Percentiles rank a stretch among this genome's conserved stretches.
Conservation (phyloP, 2,888 invertebrate genomes). For the Schizaphis graminum region DNA sequence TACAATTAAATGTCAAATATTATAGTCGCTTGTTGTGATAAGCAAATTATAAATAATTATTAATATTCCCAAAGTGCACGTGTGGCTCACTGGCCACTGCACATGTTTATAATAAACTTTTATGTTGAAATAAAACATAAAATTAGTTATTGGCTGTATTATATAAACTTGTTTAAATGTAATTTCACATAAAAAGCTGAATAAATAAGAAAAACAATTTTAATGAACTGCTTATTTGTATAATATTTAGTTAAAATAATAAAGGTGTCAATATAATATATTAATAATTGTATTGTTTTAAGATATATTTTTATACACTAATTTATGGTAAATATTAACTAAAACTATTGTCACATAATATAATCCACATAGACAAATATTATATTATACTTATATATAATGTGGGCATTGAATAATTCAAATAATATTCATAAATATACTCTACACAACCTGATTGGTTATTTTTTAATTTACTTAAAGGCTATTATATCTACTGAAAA, state of each 20-base stretch:
- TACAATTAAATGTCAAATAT: not conserved
- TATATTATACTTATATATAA: not conserved
- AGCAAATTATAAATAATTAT: not conserved
- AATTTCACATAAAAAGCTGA: not conserved
- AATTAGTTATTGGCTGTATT: not conserved
- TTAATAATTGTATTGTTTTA: not conserved
- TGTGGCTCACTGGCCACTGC: not conserved
- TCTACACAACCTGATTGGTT: not conserved
- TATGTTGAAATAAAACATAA: not conserved
- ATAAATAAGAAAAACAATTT: not conserved
- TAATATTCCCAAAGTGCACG: no score
- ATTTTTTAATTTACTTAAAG: slow-evolving; percentile 20
- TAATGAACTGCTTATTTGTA: not conserved
- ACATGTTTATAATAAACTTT: not conserved
- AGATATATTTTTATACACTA: not conserved
- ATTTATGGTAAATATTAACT: not conserved
- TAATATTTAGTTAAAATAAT: not conserved
- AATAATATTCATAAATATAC: not conserved
- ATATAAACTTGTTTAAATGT: not conserved
- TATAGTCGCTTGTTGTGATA: not conserved
- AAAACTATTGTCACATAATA: not conserved
- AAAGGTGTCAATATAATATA: not conserved
- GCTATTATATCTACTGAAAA: not conserved
- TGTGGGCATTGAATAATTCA: not conserved
- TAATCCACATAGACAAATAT: not conserved